Base-by-base conservation (phyloP, 1,140 invertebrate genomes). In the Mercenaria mercenaria region DNA sequence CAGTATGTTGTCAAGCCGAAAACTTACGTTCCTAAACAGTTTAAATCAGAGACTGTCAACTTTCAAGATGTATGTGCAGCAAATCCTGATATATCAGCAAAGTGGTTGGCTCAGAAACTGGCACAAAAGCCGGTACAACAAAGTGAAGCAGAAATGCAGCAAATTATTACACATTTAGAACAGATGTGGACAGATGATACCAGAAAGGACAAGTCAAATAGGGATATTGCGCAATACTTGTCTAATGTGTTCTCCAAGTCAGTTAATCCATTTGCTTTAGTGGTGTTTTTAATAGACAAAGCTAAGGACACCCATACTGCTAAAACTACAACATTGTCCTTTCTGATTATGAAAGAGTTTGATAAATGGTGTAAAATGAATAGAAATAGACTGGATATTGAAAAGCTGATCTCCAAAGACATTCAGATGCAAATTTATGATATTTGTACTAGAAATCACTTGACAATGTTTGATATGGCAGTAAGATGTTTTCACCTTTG, bases 341-440 rank as follows among this genome's bases (percentile, higher is more conserved):
- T 91, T 83, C 34, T 64, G 4, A 86, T 95, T n/a, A 86, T 93
- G 85, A 94, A 92, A 88, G 92, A 94, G 52, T 95, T 95, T 92
- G 91, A 93, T 29, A 91, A 91, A 56, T 95, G 94, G 94, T 86
- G 87, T 23, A 89, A 90, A 34, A 83, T 47, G 29, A 84, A 85
- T 72, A 79, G 89, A 6, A 83, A 81, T n/a, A 32, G 32, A 20
- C 20, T 41, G 34, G 81, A 90, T 15, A 61, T 82, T 39, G 72
- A 86, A 3, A 50, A 86, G n/a, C 81, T 90, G 11, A 56, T 94
- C 20, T 90, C 86, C 23, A 64, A 90, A 39, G 92, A 94, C 13
- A 34, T 94, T 18, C 92, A 92, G 61, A 56, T 92, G 26, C 50
- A 86, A 67, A 93, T 92, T 10, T 92, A 94, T 43, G 61, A 87